phyloP scores from a whole-genome alignment of 2,888 invertebrate genomes.

The Pristionchus exspectatus region DNA sequence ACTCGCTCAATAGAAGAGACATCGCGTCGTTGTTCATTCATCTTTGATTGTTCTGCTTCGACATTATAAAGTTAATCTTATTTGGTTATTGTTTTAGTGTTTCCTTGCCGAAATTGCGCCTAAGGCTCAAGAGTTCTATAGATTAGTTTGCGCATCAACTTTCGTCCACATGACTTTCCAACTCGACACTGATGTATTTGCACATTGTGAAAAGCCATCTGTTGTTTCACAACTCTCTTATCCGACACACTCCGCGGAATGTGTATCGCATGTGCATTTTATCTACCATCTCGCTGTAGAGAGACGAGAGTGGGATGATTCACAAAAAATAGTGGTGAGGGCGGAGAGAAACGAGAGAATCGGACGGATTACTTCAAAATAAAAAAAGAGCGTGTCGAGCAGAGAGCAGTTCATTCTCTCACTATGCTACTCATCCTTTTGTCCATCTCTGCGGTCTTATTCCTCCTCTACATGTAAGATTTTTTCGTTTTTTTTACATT shows the following conservation, averaged over 20 bases:
- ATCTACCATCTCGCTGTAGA: background rate
- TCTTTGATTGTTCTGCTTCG: too few relatives aligned
- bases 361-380: background rate
- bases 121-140: too few relatives aligned
- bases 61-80: background rate
- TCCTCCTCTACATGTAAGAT: background rate
- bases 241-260: background rate
- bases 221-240: background rate
- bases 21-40: too few relatives aligned
- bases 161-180: background rate
- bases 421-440: background rate
- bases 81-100: too few relatives aligned
- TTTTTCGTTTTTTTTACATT: background rate
- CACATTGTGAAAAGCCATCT: background rate
- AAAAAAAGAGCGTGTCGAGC: background rate
- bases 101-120: too few relatives aligned
- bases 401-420: background rate
- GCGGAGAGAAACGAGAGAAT: background rate
- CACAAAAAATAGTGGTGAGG: background rate
- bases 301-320: background rate
- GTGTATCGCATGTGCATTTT: background rate
- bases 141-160: too few relatives aligned
- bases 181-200: background rate
- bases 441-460: background rate
- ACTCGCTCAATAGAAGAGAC: too few relatives aligned